Evolutionary conservation across 2,888 invertebrate genomes (phyloP).

Genomic region (Trissolcus brochymenae): DNA sequence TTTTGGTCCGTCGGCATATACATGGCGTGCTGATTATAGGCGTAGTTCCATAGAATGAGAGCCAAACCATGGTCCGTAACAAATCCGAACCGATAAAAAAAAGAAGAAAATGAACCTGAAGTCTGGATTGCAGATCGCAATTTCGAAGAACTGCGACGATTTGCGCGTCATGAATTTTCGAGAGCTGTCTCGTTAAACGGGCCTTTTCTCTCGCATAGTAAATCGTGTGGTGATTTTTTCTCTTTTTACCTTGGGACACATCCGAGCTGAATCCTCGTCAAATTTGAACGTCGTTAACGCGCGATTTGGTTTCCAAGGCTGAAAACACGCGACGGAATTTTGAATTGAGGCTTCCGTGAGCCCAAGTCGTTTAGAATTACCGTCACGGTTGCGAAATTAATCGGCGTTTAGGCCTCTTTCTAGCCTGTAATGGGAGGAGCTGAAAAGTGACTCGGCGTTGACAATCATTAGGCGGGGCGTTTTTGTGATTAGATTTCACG

Average conservation of each 20-base stretch:
- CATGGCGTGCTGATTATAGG: slow-evolving; percentile 54
- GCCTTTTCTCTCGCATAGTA: slow-evolving; percentile 32
- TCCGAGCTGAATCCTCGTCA: slow-evolving; percentile 15
- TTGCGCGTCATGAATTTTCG: slow-evolving; percentile 58
- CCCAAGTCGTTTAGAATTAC: slow-evolving; percentile 15
- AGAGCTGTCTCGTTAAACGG: slow-evolving; percentile 57
- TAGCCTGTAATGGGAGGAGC: slow-evolving; percentile 18
- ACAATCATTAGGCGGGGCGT: slow-evolving; percentile 17
- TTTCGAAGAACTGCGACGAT: slow-evolving; percentile 56
- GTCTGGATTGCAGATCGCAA: slow-evolving; percentile 27
- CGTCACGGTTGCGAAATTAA: slow-evolving; percentile 46
- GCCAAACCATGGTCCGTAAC: slow-evolving; percentile 46
- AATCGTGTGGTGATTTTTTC: slow-evolving; percentile 46
- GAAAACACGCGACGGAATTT: slow-evolving; percentile 29
- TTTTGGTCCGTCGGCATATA: slow-evolving; percentile 27
- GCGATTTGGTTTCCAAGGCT: slow-evolving; percentile 26
- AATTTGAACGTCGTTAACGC: slow-evolving; percentile 44
- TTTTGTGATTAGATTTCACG: slow-evolving; percentile 16
- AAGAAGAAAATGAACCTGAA: slow-evolving; percentile 41
- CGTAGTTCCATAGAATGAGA: slow-evolving; percentile 48
- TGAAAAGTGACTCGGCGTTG: slow-evolving; percentile 8
- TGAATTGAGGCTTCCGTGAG: slow-evolving; percentile 23
- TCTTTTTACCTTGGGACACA: slow-evolving; percentile 7
- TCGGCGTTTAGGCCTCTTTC: slow-evolving; percentile 8
- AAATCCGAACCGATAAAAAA: slow-evolving; percentile 25